phyloP scores from a whole-genome alignment of 92 coral and sea anemone genomes.

The Porites lobata region DNA sequence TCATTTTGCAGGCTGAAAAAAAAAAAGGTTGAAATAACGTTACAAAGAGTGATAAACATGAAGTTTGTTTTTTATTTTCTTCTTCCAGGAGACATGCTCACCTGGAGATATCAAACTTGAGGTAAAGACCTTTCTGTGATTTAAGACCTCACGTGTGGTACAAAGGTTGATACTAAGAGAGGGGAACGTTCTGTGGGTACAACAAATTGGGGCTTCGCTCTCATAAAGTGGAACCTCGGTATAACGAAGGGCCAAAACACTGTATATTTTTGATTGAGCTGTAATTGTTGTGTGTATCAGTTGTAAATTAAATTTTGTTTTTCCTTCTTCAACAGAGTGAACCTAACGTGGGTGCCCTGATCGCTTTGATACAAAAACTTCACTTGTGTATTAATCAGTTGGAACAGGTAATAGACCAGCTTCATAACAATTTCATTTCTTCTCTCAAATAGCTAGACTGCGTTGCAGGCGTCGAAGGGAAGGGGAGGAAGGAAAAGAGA shows the following conservation, averaged over 20 bases:
- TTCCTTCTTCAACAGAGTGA: conserved; percentile 74
- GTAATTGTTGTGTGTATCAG: not conserved
- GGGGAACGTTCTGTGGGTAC: no score
- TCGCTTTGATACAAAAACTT: conserved; percentile 83
- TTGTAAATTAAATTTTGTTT: not conserved
- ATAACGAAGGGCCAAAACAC: no score
- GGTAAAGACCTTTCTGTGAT: conserved; percentile 3
- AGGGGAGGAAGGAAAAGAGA: no score
- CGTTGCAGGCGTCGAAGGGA: no score
- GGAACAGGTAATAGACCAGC: conserved; percentile 77
- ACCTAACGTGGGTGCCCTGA: conserved; percentile 75
- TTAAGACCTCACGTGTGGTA: no score
- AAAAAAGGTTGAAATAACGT: no score
- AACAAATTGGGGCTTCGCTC: no score
- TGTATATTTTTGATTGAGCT: not conserved
- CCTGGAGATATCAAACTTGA: conserved; percentile 17
- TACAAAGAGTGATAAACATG: not conserved
- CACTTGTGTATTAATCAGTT: conserved; percentile 96
- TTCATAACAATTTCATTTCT: not conserved
- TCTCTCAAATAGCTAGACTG: not conserved
- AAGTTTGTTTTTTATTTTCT: not conserved
- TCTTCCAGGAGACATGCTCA: conserved; percentile 28
- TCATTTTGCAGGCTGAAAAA: no score
- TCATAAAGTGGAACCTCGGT: no score
- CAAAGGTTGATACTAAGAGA: no score